Conservation (phyloP, 2,113 vertebrate genomes). For the Boulengeromyrus knoepffleri region DNA sequence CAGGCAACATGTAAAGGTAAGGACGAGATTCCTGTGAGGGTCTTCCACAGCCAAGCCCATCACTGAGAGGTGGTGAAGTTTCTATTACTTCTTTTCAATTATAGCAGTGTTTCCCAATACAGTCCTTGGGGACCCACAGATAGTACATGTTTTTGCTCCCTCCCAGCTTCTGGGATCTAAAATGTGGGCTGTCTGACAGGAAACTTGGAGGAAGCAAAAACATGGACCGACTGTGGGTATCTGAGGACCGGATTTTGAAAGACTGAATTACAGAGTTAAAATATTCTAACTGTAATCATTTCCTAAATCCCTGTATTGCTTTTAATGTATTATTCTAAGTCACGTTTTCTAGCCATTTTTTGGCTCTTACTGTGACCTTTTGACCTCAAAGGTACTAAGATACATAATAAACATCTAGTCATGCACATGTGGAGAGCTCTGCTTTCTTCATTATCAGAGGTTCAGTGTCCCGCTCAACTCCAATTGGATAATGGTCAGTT, state of each 20-base stretch:
- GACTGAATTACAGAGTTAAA: not conserved
- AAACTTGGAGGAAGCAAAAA: not conserved
- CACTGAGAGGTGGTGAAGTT: not conserved
- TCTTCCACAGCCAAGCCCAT: too few species aligned
- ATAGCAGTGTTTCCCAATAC: not conserved
- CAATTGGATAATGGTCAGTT: conserved; percentile 66
- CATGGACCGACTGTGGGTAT: not conserved
- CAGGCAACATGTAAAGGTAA: conserved; percentile 65
- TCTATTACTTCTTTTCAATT: not conserved
- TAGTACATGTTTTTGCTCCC: not conserved
- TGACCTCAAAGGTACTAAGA: not conserved
- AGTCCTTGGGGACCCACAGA: not conserved
- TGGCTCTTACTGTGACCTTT: not conserved
- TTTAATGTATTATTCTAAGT: not conserved
- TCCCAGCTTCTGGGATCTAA: not conserved
- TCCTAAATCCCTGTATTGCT: not conserved
- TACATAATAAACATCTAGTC: not conserved
- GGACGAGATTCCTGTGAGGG: not conserved
- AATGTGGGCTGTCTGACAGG: not conserved
- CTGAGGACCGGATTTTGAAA: not conserved
- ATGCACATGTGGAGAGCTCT: not conserved
- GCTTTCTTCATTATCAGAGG: conserved; percentile 39
- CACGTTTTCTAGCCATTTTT: not conserved
- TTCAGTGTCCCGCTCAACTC: conserved; percentile 65
- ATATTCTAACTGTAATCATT: not conserved